Evolutionary conservation across 2,113 vertebrate species (phyloP), one percentile per base, ranked within the genome.

Genomic region (Oryzias melastigma): DNA sequence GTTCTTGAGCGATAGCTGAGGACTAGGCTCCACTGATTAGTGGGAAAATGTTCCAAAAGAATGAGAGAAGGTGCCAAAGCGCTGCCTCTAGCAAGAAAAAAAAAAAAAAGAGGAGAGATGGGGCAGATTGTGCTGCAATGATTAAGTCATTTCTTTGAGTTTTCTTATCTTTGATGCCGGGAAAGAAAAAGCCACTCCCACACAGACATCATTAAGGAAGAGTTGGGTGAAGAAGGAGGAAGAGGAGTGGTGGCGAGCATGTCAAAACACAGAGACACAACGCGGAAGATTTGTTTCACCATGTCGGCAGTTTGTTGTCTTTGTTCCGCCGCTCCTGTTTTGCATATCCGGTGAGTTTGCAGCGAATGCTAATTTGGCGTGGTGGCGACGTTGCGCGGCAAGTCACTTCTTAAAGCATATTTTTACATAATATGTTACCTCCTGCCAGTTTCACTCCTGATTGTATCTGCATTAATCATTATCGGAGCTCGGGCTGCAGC

Each of bases 61-160:
- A 73, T 76, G 70, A 76, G 69, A 52, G 69, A 65, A 74, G 77
- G 83, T 80, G 84, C 54, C 65, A 73, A 68, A 62, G 43, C 3
- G 46, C 59, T 1, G 80, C 82, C 86, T 75, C 62, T 46, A 81
- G 86, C 82, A 69, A 73, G 84, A 63, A 75, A 12, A 35, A 35
- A 35, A 35, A 35, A 63, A 43, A 61, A 51, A 41, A 44, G 46
- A 68, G 49, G 57, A 29, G 53, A 44, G 43, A 25, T 53, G 50
- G 68, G 49, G 44, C 46, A 50, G 60, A 59, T 44, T 59, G 58
- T 80, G 76, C 52, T 71, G 81, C 83, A 83, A 83, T 77, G 82
- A 87, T 89, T 71, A 85, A 89, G 80, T 86, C 84, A 82, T 89
- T 83, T 75, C 74, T 83, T 83, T 80, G 78, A 83, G 73, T 78